Evolutionary conservation across 2,888 invertebrate genomes (phyloP).

Genomic region (Cantharis nigra): DNA sequence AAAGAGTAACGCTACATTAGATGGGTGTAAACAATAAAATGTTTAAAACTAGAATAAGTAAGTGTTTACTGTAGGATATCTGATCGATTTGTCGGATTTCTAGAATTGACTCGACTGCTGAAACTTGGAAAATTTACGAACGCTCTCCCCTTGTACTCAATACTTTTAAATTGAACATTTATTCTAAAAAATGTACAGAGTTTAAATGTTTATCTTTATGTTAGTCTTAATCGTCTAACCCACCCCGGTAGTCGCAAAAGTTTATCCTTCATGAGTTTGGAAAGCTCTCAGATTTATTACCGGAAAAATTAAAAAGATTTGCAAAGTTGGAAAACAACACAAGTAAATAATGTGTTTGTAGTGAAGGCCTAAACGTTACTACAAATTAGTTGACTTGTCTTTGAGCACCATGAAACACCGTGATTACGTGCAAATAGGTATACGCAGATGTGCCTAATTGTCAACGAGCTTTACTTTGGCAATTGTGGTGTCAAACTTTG

Average conservation of each 20-base stretch:
- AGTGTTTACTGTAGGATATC: background rate
- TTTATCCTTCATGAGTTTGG: background rate
- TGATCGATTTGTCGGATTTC: background rate
- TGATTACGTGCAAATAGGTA: background rate
- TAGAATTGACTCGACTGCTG: background rate
- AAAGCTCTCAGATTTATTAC: background rate
- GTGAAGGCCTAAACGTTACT: background rate
- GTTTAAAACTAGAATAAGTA: background rate
- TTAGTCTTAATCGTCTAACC: background rate
- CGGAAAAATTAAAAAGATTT: background rate
- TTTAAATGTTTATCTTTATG: background rate
- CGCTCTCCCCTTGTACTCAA: background rate
- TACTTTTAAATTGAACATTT: background rate
- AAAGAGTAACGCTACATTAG: background rate
- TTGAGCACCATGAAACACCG: background rate
- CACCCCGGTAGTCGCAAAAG: background rate
- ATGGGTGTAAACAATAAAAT: background rate
- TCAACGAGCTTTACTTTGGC: background rate
- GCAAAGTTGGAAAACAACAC: background rate
- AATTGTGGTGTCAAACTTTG: background rate
- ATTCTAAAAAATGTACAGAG: background rate
- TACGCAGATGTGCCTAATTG: background rate
- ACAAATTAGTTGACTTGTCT: background rate
- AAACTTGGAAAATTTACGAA: background rate
- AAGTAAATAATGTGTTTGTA: background rate